A percentile compares a stretch with the other conserved stretches of the same genome.
Conservation (phyloP, 1,140 invertebrate species). For the Lamellibrachia luymesi region DNA sequence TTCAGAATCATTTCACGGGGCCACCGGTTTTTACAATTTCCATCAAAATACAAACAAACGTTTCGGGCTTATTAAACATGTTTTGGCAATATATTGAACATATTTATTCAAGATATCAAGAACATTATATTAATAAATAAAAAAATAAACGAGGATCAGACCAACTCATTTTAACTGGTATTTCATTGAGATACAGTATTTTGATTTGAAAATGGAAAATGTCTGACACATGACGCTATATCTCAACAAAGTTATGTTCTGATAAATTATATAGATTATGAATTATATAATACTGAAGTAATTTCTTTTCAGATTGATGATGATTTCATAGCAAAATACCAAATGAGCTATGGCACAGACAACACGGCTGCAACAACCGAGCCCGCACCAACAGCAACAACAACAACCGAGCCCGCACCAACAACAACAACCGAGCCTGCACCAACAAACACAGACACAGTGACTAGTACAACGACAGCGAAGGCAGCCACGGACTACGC, state of each 20-base stretch:
- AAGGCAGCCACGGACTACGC: constrained; percentile 8
- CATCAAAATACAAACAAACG: too few species aligned
- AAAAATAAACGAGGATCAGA: background rate
- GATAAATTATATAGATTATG: too few species aligned
- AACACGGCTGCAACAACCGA: constrained; percentile 30
- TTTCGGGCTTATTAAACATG: too few species aligned
- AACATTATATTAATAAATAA: too few species aligned
- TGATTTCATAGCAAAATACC: constrained; percentile 93
- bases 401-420: constrained; percentile 22
- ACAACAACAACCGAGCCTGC: constrained; percentile 16
- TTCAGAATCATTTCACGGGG: too few species aligned
- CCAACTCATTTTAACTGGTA: background rate
- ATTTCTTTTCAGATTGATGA: constrained; percentile 74
- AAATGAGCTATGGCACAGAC: constrained; percentile 88
- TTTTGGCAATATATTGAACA: too few species aligned
- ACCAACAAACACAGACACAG: constrained; percentile 20
- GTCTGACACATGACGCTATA: too few species aligned
- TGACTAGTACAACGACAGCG: background rate
- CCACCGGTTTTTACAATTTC: too few species aligned
- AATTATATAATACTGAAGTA: background rate
- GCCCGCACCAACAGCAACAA: constrained; percentile 44
- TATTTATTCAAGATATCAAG: too few species aligned
- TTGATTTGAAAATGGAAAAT: too few species aligned
- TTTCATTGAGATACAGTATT: constrained; percentile 8
- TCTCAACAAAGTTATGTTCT: too few species aligned